Evolutionary conservation across 2,113 vertebrate genomes (phyloP), one percentile per base, ranked within the genome.

Genomic region (Noctilio leporinus): DNA sequence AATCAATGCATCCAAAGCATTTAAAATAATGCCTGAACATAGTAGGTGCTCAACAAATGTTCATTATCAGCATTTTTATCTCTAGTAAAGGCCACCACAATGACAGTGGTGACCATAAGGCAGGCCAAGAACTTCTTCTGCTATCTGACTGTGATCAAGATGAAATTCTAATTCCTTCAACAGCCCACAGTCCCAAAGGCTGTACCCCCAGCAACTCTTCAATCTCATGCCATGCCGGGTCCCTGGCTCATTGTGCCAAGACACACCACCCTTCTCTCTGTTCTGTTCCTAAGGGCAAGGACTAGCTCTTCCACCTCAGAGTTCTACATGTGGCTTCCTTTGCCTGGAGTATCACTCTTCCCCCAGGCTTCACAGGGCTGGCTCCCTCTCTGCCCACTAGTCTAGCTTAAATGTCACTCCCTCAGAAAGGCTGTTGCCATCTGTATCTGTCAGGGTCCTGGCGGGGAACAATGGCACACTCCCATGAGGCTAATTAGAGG

Each of bases 321-420:
- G 85, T 92, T 65, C 72, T 59, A 62, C 16, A 69, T 1, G 0
- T 7, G 2, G 89, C 83, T 95, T 94, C 93, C 81, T 84, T 78
- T 87, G 84, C 95, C 67, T 45, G 72, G 72, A 95, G 77, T 15
- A 24, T 45, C 95, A 86, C 59, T 81, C 87, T 90, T 76, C 94
- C 75, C 73, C 82, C 57, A 1, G 57, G 85, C 95, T 83, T 95
- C 96, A 95, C 96, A 92, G 38, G 93, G 94, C 96, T 96, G 95
- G 88, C 96, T 95, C 85, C 30, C 45, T 80, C 93, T 69, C 96
- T 87, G 86, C 94, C 70, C 86, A 82, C 94, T 90, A 96, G 95
- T 95, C 92, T 95, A 92, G 88, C 95, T 97, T 96, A 97, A 97
- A 97, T 97, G 94, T 97, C 96, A 97, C 82, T 95, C 96, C 96